Conservation (phyloP, 2,113 vertebrate genomes). For the Brachyhypopomus gauderio region DNA sequence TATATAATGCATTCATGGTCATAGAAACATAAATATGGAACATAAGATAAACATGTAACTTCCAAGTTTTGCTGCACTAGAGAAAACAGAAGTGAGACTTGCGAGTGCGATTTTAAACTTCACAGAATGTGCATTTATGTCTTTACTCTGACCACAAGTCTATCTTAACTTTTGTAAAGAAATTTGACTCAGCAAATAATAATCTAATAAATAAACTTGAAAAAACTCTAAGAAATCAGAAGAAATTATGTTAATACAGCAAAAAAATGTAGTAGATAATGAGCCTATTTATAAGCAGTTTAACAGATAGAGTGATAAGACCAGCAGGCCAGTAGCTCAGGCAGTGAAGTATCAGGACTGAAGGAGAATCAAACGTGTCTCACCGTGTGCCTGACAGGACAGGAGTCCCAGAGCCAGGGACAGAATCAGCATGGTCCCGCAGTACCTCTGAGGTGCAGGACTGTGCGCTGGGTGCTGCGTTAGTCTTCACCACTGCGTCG, state of each 20-base stretch:
- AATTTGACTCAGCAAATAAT: slow-evolving; percentile 17
- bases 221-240: too few species aligned
- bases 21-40: too few species aligned
- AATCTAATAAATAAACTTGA: neutral
- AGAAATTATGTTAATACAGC: too few species aligned
- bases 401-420: slow-evolving; percentile 65
- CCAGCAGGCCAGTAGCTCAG: too few species aligned
- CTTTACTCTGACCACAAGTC: neutral
- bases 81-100: slow-evolving; percentile 36
- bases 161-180: neutral
- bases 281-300: too few species aligned
- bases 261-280: too few species aligned
- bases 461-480: slow-evolving; percentile 17
- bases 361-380: slow-evolving; percentile 10
- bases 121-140: slow-evolving; percentile 1
- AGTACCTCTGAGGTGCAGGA: slow-evolving; percentile 40
- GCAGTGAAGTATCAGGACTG: too few species aligned
- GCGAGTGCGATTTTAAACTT: slow-evolving; percentile 5
- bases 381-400: slow-evolving; percentile 67
- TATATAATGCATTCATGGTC: too few species aligned
- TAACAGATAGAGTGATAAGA: too few species aligned
- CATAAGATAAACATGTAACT: too few species aligned
- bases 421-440: slow-evolving; percentile 67
- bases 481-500: slow-evolving; percentile 5
- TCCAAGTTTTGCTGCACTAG: neutral